Base-by-base conservation (phyloP, 2,113 vertebrate genomes). In the Osmerus eperlanus region DNA sequence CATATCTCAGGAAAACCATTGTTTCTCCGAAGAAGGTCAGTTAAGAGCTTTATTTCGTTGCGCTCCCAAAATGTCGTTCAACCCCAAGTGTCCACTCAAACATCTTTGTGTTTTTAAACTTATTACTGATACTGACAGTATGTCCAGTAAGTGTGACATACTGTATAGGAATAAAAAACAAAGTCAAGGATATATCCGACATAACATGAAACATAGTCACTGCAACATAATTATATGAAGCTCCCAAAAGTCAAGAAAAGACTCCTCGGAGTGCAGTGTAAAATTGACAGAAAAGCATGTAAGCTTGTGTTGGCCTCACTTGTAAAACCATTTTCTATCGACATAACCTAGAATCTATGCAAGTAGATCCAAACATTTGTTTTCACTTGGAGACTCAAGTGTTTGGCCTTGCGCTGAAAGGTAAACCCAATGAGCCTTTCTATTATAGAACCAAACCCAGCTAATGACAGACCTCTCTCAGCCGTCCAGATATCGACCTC, bases 401-500 rank as follows among this genome's bases (percentile, higher is more conserved):
- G 1, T 47, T 12, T 47, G 41, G 41, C 41, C 41, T 47, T 47
- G 41, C 9, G 41, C 41, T 47, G 41, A 62, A 29, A 77, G 47
- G 66, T 25, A 56, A 15, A 54, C 60, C 52, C 53, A 29, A 47
- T 41, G 74, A 56, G 75, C 21, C 41, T 65, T 85, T 47, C 15
- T 59, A 61, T 85, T 47, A 21, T 47, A 61, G 79, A 86, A 86
- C 73, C 79, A 85, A 75, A 7, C 60, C 11, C 54, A 59, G 78
- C 84, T 86, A 89, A 89, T 84, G 85, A 87, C 85, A 89, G 81
- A 56, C 76, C 85, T 83, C 84, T 88, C n/a, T 89, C 75, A 82
- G 81, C 83, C 79, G 76, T 82, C 87, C 79, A 78, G 79, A 78
- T 90, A 91, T 91, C 85, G 90, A 91, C 87, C 89, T 81, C n/a